Evolutionary conservation across 2,888 invertebrate genomes (phyloP).

Genomic region (Craniophora ligustri): DNA sequence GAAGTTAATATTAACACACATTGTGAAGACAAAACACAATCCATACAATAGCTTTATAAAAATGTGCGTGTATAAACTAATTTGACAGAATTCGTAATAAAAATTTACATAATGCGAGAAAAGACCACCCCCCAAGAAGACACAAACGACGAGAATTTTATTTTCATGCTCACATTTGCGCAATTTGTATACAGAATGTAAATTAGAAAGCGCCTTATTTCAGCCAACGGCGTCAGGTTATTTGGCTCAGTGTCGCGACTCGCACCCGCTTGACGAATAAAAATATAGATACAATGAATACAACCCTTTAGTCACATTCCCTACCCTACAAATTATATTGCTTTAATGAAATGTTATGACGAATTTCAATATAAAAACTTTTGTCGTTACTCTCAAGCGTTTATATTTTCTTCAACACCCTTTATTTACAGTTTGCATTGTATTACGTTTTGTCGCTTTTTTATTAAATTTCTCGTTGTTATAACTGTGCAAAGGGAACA

Average conservation of each 20-base stretch:
- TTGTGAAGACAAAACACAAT: conserved; percentile 53
- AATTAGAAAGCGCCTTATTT: conserved; percentile 86
- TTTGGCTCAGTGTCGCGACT: conserved; percentile 79
- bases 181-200: conserved; percentile 88
- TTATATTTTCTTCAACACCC: conserved; percentile 38
- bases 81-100: conserved; percentile 81
- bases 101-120: conserved; percentile 84
- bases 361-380: conserved; percentile 60
- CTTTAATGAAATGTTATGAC: conserved; percentile 68
- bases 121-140: conserved; percentile 80
- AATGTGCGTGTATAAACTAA: conserved; percentile 78
- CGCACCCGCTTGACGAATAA: conserved; percentile 71
- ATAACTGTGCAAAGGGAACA: conserved; percentile 14
- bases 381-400: conserved; percentile 46
- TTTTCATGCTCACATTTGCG: conserved; percentile 85
- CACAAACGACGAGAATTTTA: conserved; percentile 84
- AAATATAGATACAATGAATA: conserved; percentile 70
- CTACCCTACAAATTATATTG: conserved; percentile 67
- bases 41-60: conserved; percentile 67
- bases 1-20: conserved; percentile 39
- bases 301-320: conserved; percentile 71
- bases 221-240: conserved; percentile 80
- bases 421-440: conserved; percentile 41
- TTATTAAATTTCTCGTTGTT: conserved; percentile 36
- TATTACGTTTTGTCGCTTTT: conserved; percentile 37